Evolutionary conservation across 2,113 vertebrate genomes (phyloP), one percentile per base, ranked within the genome.

Genomic region (Callorhinus ursinus): DNA sequence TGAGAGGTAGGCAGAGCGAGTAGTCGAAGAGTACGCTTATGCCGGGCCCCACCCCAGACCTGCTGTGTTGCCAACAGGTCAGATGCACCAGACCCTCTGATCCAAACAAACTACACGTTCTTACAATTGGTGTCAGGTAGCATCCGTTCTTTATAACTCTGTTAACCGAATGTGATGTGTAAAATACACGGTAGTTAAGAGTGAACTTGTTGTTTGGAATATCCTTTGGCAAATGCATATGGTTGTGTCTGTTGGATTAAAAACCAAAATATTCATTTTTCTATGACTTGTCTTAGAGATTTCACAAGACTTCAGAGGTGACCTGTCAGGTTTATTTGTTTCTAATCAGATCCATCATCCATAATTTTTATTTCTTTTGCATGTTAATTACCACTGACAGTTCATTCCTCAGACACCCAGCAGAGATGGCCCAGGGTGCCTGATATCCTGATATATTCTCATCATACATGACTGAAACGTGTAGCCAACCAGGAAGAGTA

Each of bases 221-320:
- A 90, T 18, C 14, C 42, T 24, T 11, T 42, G 46, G 15, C 18
- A 69, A 26, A 65, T 92, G 8, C 51, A 49, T 5, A 72, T 2
- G 3, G 8, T 49, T 92, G 26, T 63, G 24, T 76, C 49, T 87
- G 31, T 33, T 49, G 31, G 7, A 24, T 67, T 82, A 88, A 90
- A 81, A 49, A 28, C 4, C 49, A 57, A 61, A 89, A 33, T 55
- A 42, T 15, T 77, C 28, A 82, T 69, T 77, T 90, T 65, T 67
- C 59, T 1, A 0, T 79, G 69, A 69, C 79, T 80, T 71, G 7
- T 96, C 71, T 86, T 31, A 71, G 24, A 90, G 80, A 81, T 33
- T 71, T 81, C 51, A 42, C n/a, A 77, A 84, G 31, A 0, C 31
- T 88, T 96, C 94, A 88, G 87, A 95, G 90, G 92, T 98, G 95